Evolutionary conservation across 2,113 vertebrate species (phyloP), one percentile per base, ranked within the genome.

Genomic region (Myrmophylax atrothorax): DNA sequence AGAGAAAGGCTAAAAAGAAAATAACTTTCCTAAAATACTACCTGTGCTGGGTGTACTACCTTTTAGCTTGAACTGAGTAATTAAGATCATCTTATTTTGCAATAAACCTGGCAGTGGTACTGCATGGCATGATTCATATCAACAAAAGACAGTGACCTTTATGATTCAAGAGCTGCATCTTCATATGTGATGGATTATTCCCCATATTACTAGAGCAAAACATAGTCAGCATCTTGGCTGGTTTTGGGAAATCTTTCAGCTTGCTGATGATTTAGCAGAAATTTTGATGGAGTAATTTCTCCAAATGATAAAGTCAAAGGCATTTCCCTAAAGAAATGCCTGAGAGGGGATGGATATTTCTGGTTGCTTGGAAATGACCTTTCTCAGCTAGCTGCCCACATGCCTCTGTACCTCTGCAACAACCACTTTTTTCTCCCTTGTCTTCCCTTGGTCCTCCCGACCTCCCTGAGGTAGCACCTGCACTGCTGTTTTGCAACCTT

Each of bases 121-220:
- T 12, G 33, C 33, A 35, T 59, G 33, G 37, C 28, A 23, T 93
- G 95, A 95, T 95, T 96, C 75, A 87, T 96, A 82, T 88, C 63
- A 67, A 24, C 53, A 76, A 49, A 73, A 75, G 89, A 49, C 60
- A 69, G 18, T 79, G 84, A 94, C 93, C 89, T 96, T 94, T 94
- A 56, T 94, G 87, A 89, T 76, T 97, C 89, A 90, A 66, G 59
- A 86, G 52, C 44, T 87, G 56, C 60, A 15, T 77, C 25, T 83
- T 89, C 80, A 6, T 85, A 18, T 59, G 37, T 59, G 84, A 79
- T 56, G 29, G 56, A 75, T 96, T 95, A 62, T 68, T 93, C 33
- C 26, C 7, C 3, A 2, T 68, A 49, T 73, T 70, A 70, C 46
- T 19, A 66, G 46, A 81, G 76, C 69, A 35, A 84, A 81, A 78